phyloP scores from a whole-genome alignment of 1,140 invertebrate genomes.

The Littorina saxatilis region DNA sequence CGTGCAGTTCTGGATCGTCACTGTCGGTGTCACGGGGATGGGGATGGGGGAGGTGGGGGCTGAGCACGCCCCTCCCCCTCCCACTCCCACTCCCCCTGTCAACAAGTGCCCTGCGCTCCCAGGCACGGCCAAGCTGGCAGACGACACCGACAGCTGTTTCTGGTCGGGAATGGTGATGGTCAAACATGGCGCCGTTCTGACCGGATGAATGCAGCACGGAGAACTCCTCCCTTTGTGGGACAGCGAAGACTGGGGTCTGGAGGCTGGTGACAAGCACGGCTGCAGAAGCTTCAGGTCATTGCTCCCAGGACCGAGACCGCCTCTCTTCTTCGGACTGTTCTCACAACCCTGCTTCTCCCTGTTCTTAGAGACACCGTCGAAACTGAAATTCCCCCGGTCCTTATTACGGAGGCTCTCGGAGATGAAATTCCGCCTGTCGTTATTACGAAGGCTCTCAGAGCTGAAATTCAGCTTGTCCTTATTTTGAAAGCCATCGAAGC shows the following conservation, averaged over 20 bases:
- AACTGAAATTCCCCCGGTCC: not conserved
- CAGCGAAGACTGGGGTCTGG: constrained; percentile 13
- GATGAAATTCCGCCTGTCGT: not conserved
- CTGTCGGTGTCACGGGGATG: constrained; percentile 50
- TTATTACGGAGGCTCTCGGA: not conserved
- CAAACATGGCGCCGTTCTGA: not conserved
- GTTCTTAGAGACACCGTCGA: not conserved
- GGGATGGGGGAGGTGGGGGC: constrained; percentile 46
- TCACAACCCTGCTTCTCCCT: too few relatives aligned
- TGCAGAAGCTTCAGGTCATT: not conserved
- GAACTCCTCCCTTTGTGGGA: not conserved
- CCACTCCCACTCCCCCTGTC: not conserved
- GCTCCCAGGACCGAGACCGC: too few relatives aligned
- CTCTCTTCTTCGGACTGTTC: too few relatives aligned
- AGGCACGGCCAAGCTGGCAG: constrained; percentile 3
- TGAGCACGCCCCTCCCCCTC: not conserved
- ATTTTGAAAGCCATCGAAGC: not conserved
- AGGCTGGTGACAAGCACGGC: not conserved
- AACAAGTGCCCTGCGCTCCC: not conserved
- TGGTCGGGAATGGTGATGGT: constrained; percentile 1
- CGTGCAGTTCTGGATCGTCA: constrained; percentile 51
- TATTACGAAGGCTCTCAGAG: too few relatives aligned
- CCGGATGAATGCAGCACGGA: not conserved
- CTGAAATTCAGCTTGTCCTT: too few relatives aligned
- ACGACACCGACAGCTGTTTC: not conserved